Evolutionary conservation across 2,888 invertebrate genomes (phyloP).

Genomic region (Disparrhopalites patrizii): DNA sequence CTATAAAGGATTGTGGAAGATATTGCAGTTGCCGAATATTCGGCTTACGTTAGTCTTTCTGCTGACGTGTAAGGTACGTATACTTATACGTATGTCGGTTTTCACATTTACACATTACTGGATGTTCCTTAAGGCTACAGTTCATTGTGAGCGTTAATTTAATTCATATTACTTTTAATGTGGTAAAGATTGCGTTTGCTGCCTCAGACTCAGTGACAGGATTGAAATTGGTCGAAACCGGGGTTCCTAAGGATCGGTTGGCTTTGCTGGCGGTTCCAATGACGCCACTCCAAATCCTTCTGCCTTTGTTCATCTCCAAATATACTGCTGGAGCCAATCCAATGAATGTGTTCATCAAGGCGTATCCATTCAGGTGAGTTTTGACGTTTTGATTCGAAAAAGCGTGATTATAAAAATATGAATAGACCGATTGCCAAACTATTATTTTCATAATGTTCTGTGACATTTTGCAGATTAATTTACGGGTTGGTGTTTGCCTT

Average conservation of each 20-base stretch:
- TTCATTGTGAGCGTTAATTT: too few relatives aligned
- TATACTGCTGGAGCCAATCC: slow-evolving; percentile 87
- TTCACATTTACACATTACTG: too few relatives aligned
- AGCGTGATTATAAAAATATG: not conserved
- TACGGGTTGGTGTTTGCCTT: slow-evolving; percentile 79
- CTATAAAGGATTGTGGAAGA: slow-evolving; percentile 75
- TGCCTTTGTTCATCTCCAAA: slow-evolving; percentile 78
- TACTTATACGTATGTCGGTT: too few relatives aligned
- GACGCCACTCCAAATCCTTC: slow-evolving; percentile 86
- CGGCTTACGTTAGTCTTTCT: slow-evolving; percentile 72
- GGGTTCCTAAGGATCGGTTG: slow-evolving; percentile 90
- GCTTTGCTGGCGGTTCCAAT: slow-evolving; percentile 89
- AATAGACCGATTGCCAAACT: not conserved
- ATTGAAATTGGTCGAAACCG: slow-evolving; percentile 90
- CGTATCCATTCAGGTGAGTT: slow-evolving; percentile 70
- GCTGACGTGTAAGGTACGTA: slow-evolving; percentile 79
- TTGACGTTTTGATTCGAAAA: not conserved
- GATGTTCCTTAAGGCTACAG: too few relatives aligned
- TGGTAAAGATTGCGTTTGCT: slow-evolving; percentile 78
- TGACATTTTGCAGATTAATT: slow-evolving; percentile 59
- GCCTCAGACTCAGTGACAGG: slow-evolving; percentile 93
- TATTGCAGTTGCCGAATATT: slow-evolving; percentile 77
- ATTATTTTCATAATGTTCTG: too few relatives aligned
- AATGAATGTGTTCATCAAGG: slow-evolving; percentile 79
- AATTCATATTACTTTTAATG: slow-evolving; percentile 16